Conservation (phyloP, 2,113 vertebrate genomes). For the Pavo muticus region DNA sequence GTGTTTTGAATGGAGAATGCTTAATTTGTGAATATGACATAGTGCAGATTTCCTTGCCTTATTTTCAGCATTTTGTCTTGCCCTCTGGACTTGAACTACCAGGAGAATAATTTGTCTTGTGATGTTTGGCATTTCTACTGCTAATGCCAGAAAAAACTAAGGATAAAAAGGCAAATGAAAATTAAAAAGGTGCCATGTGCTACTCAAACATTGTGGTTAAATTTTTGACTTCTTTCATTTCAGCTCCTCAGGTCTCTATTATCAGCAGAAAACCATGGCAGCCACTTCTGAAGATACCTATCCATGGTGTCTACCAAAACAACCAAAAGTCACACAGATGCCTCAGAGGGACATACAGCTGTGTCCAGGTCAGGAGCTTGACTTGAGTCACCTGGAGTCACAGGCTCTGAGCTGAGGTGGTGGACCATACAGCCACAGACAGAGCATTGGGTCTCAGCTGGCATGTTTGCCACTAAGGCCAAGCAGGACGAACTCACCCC, state of each 20-base stretch:
- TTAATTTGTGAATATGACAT: slow-evolving; percentile 21
- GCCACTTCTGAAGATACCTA: background rate
- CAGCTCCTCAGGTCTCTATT: background rate
- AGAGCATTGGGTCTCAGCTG: fast-evolving
- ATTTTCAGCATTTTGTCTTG: slow-evolving; percentile 33
- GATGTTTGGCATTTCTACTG: background rate
- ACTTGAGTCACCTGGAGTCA: fast-evolving
- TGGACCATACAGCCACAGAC: fast-evolving
- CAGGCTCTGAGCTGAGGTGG: background rate
- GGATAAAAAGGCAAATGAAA: background rate
- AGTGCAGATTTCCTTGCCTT: slow-evolving; percentile 31
- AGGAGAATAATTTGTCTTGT: slow-evolving; percentile 45
- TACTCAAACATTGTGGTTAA: background rate
- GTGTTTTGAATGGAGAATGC: background rate
- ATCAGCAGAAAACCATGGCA: background rate
- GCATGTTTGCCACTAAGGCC: background rate
- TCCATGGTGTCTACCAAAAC: background rate
- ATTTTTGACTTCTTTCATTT: background rate
- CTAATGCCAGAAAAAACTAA: background rate
- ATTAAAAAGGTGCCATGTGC: background rate
- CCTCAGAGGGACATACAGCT: background rate
- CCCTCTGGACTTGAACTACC: slow-evolving; percentile 8
- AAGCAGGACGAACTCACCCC: background rate
- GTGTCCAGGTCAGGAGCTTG: background rate
- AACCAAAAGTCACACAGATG: background rate